Evolutionary conservation across 2,113 vertebrate genomes (phyloP).

Genomic region (Poeciliopsis prolifica): DNA sequence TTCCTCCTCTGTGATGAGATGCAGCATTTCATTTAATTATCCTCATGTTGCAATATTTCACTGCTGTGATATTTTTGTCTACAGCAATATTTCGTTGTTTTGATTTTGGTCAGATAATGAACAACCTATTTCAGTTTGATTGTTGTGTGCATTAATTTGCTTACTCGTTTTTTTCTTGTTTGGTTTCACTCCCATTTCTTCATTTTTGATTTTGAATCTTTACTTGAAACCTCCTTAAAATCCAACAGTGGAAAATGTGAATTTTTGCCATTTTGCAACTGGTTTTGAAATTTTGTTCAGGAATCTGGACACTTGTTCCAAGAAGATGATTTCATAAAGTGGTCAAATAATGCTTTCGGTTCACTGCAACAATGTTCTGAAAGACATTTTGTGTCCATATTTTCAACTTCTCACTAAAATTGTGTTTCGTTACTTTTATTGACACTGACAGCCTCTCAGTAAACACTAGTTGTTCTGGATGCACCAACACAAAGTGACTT

Average conservation of each 20-base stretch:
- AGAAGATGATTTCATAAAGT: background rate
- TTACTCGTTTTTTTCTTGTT: too few relatives aligned
- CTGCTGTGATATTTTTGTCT: too few relatives aligned
- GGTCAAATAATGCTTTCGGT: conserved; percentile 15
- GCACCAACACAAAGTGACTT: too few relatives aligned
- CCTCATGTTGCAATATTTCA: background rate
- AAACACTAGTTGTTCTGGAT: background rate
- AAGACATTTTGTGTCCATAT: conserved; percentile 4
- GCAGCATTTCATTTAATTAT: background rate
- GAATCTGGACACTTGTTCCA: background rate
- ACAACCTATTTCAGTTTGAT: too few relatives aligned
- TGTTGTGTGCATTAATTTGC: too few relatives aligned
- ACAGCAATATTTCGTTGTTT: background rate
- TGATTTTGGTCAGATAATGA: background rate
- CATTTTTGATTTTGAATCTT: too few relatives aligned
- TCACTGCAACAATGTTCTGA: conserved; percentile 15
- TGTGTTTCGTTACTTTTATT: background rate
- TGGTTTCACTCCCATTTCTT: too few relatives aligned
- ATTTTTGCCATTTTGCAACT: too few relatives aligned
- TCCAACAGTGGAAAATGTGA: too few relatives aligned
- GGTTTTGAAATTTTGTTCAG: too few relatives aligned
- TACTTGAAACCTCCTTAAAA: too few relatives aligned
- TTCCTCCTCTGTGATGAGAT: background rate
- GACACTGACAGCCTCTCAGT: background rate
- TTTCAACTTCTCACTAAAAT: conserved; percentile 4